phyloP scores from a whole-genome alignment of 2,113 vertebrate species.

The Tyrannus savana region DNA sequence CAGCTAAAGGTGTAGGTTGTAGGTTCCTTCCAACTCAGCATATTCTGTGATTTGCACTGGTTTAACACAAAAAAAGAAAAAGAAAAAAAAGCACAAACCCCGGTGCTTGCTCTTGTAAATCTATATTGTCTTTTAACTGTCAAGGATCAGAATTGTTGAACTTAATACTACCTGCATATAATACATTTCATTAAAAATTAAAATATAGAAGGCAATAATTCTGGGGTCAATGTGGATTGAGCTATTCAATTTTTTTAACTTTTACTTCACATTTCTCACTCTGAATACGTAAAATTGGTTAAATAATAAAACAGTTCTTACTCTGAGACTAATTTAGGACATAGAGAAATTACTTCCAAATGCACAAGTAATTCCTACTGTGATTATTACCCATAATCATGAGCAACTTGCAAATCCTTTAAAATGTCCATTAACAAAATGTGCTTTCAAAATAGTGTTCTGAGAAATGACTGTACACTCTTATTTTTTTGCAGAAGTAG shows the following conservation, averaged over 20 bases:
- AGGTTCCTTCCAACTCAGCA: background rate
- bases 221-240: rapidly evolving
- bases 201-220: background rate
- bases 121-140: background rate
- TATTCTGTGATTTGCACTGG: background rate
- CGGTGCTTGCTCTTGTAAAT: rapidly evolving
- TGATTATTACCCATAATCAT: background rate
- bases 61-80: background rate
- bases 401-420: background rate
- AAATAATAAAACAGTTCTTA: background rate
- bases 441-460: background rate
- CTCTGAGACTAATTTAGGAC: background rate
- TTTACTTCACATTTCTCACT: background rate
- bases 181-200: background rate
- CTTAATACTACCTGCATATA: background rate
- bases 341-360: background rate
- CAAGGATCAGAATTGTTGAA: background rate
- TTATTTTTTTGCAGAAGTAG: background rate
- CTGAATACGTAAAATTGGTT: background rate
- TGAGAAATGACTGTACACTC: background rate
- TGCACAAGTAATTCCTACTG: background rate
- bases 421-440: background rate
- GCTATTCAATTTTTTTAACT: background rate
- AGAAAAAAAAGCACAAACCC: no score
- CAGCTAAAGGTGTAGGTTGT: background rate